Evolutionary conservation across 2,113 vertebrate genomes (phyloP).

Genomic region (Melospiza melodia): DNA sequence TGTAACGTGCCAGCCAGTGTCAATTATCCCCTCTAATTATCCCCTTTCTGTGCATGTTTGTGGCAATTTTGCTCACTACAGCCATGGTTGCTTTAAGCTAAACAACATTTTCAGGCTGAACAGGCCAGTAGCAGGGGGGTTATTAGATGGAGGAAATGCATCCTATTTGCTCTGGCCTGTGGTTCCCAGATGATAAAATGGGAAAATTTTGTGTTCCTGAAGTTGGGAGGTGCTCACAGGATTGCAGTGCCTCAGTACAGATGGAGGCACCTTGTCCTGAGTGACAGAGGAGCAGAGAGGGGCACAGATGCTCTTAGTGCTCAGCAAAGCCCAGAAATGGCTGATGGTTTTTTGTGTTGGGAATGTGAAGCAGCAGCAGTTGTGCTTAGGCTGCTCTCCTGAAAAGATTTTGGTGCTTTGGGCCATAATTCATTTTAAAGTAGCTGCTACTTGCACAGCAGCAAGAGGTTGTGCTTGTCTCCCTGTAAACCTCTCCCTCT

Average conservation of each 20-base stretch:
- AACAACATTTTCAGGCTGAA: not conserved
- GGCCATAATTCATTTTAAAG: not conserved
- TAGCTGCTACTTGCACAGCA: not conserved
- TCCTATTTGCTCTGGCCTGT: not conserved
- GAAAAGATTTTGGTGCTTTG: not conserved
- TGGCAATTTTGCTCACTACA: not conserved
- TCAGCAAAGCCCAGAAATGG: not conserved
- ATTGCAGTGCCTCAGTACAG: rapidly evolving
- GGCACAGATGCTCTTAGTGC: rapidly evolving
- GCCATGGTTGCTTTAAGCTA: not conserved
- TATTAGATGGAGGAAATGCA: not conserved
- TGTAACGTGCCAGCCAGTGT: not conserved
- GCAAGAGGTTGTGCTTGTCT: not conserved
- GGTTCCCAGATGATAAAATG: not conserved
- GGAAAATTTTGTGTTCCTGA: not conserved
- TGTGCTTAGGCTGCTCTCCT: not conserved
- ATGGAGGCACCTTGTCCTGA: not conserved
- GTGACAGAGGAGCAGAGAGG: not conserved
- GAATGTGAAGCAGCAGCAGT: rapidly evolving
- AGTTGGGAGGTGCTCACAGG: not conserved
- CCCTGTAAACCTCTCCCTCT: not conserved
- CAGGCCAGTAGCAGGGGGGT: not conserved
- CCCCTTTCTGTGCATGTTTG: not conserved
- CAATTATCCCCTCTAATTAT: not conserved
- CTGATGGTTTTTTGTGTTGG: not conserved